Evolutionary conservation across 2,113 vertebrate species (phyloP), one percentile per base, ranked within the genome.

Genomic region (Istiophorus platypterus): DNA sequence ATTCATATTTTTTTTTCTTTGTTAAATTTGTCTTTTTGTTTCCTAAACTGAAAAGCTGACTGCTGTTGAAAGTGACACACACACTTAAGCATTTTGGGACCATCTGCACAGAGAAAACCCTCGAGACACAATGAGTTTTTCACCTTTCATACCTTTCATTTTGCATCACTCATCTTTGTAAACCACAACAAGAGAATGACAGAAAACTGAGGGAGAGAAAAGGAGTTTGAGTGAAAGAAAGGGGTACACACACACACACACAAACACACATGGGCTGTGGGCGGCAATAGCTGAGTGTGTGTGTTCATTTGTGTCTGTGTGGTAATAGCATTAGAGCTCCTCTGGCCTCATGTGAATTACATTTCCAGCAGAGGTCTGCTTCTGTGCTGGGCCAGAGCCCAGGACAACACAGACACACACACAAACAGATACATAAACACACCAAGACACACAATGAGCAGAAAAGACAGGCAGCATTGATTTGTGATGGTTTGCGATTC

Each of bases 291-390:
- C 85, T 88, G 84, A 75, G 72, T 26, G 15, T 73, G 70, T 34
- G 41, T 59, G 76, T 58, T 76, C 66, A 56, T 76, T 54, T 65
- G 41, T 59, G 72, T 78, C 54, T 84, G 59, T 75, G 86, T 63
- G 81, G 85, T 91, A 93, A 93, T 85, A 88, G 81, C 85, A 81
- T 93, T 91, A 93, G 58, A 67, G 87, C 72, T 89, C 86, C 71
- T 91, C 88, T 73, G 84, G 90, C 81, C 90, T 89, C 86, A 85
- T 89, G 84, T 91, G 90, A 93, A 93, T 92, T 85, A 91, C 85
- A 93, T 94, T 93, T 93, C 85, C 75, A 91, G 85, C 85, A 88
- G 89, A 88, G 76, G 75, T 81, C 85, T 88, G 87, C 86, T 92
- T 92, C 89, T 90, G 82, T 92, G 79, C 61, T 91, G 93, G 88